Percentiles rank a stretch among this genome's conserved stretches.
Conservation (phyloP, 2,888 invertebrate genomes). For the Nezara viridula region DNA sequence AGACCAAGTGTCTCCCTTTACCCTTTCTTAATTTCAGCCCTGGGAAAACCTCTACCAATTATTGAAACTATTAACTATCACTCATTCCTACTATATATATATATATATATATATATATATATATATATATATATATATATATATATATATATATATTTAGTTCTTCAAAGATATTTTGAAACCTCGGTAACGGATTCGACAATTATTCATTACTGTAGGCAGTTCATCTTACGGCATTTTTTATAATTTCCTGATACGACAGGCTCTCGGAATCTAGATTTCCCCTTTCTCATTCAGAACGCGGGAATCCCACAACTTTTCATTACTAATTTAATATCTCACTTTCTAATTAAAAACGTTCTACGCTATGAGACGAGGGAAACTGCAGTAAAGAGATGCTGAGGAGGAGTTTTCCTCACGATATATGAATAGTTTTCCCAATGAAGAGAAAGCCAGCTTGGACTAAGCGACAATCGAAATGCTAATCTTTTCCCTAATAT, state of each 20-base stretch:
- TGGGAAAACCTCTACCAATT: too few species aligned
- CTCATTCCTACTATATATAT: too few species aligned
- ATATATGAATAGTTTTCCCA: not conserved
- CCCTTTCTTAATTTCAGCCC: too few species aligned
- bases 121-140: too few species aligned
- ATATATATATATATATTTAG: too few species aligned
- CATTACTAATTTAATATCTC: not conserved
- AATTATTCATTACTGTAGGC: too few species aligned
- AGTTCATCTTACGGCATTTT: too few species aligned
- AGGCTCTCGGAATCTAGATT: not conserved
- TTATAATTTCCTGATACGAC: not conserved
- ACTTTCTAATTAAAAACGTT: conserved; percentile 1
- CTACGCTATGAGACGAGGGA: not conserved
- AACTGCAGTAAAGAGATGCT: not conserved
- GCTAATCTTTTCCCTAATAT: conserved; percentile 6
- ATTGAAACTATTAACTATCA: too few species aligned
- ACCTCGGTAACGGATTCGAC: too few species aligned
- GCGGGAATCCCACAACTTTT: not conserved
- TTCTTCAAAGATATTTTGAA: too few species aligned
- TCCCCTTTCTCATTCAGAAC: not conserved
- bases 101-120: too few species aligned
- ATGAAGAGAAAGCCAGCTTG: not conserved
- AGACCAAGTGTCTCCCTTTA: too few species aligned
- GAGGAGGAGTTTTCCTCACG: not conserved
- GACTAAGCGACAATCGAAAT: conserved; percentile 28